Base-by-base conservation (phyloP, 2,888 invertebrate genomes). In the Thymelicus sylvestris region DNA sequence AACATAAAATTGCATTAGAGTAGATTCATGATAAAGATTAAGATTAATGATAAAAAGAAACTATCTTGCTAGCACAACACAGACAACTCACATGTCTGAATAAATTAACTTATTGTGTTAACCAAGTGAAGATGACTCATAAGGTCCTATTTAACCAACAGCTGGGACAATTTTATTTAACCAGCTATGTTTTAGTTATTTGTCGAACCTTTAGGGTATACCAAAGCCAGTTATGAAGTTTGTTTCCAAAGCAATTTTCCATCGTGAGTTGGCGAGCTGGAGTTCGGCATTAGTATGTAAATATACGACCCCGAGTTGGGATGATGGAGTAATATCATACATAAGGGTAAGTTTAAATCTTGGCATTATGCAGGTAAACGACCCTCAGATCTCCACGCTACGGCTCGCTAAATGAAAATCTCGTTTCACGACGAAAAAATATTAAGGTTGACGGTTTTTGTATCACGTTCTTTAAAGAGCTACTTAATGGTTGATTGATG, bases 211-310 rank as follows among this genome's bases (percentile, higher is more conserved):
- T 55, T 12, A 55, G 55, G 55, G 12, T 24, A n/a, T 24, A 24
- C 12, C 50, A 3, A 24, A 24, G 55, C n/a, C 10, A 24, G 55
- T 55, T 55, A 59, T 59, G 59, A 39, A 59, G 38, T 39, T 59
- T 59, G 59, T 39, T 59, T 15, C n/a, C 39, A 8, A 59, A 59
- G 39, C 38, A 38, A 59, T 39, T 59, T 59, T 39, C 39, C 55
- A 55, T 38, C 38, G 38, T n/a, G 38, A 55, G 52, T 48, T 65
- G 65, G 55, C 24, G 31, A 38, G 55, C 52, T 13, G 59, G 55
- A 64, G 69, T 69, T 64, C 39, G 39, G 48, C 69, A 69, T 69
- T 69, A 69, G 64, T 50, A 69, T 69, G 69, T 50, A 69, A 69
- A 69, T 69, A 63, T 59, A 57, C 64, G 69, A 63, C 57, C 55